Conservation (phyloP, 2,888 invertebrate genomes). For the Tenthredo amoena region DNA sequence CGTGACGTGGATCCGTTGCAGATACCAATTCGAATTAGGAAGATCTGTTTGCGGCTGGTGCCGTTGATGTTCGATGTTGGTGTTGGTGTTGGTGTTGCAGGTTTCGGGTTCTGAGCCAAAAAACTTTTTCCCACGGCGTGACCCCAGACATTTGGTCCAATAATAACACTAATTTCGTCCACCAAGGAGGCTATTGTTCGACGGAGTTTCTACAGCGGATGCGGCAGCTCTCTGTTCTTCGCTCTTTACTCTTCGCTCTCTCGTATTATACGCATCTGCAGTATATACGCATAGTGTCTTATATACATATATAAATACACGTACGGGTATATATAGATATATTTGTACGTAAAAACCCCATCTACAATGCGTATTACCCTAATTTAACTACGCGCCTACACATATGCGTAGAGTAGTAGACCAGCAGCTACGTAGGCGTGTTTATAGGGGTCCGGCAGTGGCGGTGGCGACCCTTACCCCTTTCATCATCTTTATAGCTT, state of each 20-base stretch:
- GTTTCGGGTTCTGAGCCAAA: slow-evolving; percentile 50
- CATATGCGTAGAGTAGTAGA: background rate
- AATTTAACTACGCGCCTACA: background rate
- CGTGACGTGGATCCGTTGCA: background rate
- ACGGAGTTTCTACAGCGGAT: slow-evolving; percentile 70
- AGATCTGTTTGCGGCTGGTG: background rate
- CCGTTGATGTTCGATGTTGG: background rate
- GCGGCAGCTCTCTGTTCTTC: slow-evolving; percentile 60
- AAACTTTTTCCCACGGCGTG: slow-evolving; percentile 72
- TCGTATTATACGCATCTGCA: slow-evolving; percentile 16
- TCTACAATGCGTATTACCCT: background rate
- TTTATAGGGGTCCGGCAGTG: slow-evolving; percentile 29
- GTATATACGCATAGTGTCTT: background rate
- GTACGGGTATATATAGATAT: background rate
- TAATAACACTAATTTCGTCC: slow-evolving; percentile 77
- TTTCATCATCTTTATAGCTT: slow-evolving; percentile 47
- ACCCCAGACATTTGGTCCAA: slow-evolving; percentile 76
- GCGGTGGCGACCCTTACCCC: slow-evolving; percentile 10
- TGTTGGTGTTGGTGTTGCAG: background rate
- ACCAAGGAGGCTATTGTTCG: slow-evolving; percentile 75
- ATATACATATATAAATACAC: background rate
- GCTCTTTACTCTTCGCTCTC: background rate
- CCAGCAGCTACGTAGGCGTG: slow-evolving; percentile 25
- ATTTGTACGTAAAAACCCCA: background rate
- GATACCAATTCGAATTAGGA: background rate